phyloP scores from a whole-genome alignment of 2,797 vertebrate species.

The Anabacerthia variegaticeps region DNA sequence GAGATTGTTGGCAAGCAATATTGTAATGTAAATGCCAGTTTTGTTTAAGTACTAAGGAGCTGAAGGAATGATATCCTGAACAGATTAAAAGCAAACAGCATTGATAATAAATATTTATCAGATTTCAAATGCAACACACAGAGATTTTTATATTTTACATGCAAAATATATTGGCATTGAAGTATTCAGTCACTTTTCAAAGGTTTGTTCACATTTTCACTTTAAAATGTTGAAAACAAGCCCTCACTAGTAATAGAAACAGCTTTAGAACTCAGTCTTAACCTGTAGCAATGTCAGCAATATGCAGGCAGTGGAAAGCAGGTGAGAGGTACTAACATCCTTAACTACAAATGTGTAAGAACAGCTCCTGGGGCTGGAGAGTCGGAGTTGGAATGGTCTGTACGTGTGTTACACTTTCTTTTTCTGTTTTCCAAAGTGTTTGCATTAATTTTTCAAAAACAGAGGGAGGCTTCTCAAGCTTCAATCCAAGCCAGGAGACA shows the following conservation, averaged over 20 bases:
- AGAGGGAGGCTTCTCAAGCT: neutral
- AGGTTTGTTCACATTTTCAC: conserved; percentile 66
- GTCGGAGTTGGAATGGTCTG: neutral
- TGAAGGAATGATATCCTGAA: conserved; percentile 79
- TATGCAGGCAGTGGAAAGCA: neutral
- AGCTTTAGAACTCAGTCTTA: conserved; percentile 25
- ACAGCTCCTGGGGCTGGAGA: neutral
- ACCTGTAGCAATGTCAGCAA: neutral
- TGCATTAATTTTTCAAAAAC: neutral
- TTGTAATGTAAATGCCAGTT: conserved; percentile 90
- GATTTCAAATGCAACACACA: conserved; percentile 75
- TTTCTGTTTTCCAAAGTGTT: neutral
- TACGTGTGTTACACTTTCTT: neutral
- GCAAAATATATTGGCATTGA: conserved; percentile 73
- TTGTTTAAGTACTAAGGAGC: conserved; percentile 83
- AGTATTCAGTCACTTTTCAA: conserved; percentile 73
- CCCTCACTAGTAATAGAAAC: neutral
- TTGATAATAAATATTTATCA: conserved; percentile 85
- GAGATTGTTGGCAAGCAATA: conserved; percentile 98
- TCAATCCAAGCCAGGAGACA: neutral
- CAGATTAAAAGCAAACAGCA: conserved; percentile 85
- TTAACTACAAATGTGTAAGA: neutral
- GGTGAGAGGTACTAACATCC: neutral
- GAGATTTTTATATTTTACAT: conserved; percentile 76
- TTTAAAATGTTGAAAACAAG: conserved; percentile 64